Evolutionary conservation across 2,888 invertebrate species (phyloP).

Genomic region (Dynastes tityus): DNA sequence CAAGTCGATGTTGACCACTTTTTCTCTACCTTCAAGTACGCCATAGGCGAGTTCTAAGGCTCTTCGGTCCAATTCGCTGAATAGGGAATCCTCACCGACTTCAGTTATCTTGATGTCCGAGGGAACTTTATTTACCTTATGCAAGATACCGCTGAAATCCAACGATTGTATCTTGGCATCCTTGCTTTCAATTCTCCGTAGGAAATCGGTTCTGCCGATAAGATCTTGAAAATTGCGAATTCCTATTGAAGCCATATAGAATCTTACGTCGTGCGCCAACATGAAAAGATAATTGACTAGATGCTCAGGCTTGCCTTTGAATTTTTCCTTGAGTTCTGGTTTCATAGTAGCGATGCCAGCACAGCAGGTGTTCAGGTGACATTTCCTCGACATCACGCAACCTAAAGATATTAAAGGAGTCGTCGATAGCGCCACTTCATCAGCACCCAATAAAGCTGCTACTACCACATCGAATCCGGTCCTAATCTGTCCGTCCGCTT

Average conservation of each 20-base stretch:
- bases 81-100: not conserved
- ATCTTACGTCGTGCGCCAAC: conserved; percentile 96
- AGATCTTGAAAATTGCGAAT: conserved; percentile 81
- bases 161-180: conserved; percentile 87
- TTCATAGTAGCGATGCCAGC: conserved; percentile 99
- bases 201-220: conserved; percentile 91
- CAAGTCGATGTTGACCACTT: conserved; percentile 81
- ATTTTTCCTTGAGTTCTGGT: conserved; percentile 94
- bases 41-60: conserved; percentile 82
- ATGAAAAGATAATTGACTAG: conserved; percentile 98
- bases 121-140: conserved; percentile 68
- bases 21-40: conserved; percentile 82
- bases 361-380: conserved; percentile 98
- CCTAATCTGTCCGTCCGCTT: conserved; percentile 96
- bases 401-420: conserved; percentile 98
- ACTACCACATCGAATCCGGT: conserved; percentile 97
- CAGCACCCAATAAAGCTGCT: conserved; percentile 96
- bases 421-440: conserved; percentile 99
- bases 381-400: conserved; percentile 99
- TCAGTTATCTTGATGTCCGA: not conserved
- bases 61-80: conserved; percentile 81
- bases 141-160: conserved; percentile 88
- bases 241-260: conserved; percentile 93
- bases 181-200: conserved; percentile 82
- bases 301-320: conserved; percentile 97